These are phyloP conservation scores for Marisa cornuarietis DNA, from an alignment of 1,140 invertebrate genomes.

Conservation along the genomic window DNA sequence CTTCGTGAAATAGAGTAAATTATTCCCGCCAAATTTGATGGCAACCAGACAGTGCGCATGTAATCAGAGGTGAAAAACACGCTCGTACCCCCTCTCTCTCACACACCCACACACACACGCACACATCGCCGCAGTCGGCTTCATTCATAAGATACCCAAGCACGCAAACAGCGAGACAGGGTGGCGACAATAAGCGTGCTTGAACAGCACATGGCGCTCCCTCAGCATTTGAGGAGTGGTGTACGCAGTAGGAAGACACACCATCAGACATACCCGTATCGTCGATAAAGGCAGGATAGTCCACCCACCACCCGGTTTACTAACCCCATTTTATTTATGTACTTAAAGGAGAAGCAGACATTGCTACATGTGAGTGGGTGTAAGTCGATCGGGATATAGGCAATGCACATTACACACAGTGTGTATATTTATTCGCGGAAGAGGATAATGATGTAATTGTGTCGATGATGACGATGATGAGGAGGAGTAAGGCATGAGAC, in stretches of 20 bases:
- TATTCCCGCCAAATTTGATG: neutral
- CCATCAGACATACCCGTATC: too few species aligned
- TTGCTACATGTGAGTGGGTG: neutral
- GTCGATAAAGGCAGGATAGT: too few species aligned
- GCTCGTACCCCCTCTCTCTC: neutral
- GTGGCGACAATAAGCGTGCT: too few species aligned
- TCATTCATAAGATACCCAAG: neutral
- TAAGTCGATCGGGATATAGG: neutral
- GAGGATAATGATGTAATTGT: neutral
- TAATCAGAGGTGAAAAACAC: neutral
- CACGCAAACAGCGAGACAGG: too few species aligned
- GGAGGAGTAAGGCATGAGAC: neutral
- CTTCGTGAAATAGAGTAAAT: neutral
- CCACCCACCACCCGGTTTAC: too few species aligned
- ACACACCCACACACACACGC: conserved; percentile 5
- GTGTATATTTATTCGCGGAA: neutral
- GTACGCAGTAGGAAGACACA: too few species aligned
- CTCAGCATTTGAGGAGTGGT: too few species aligned
- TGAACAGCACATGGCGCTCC: too few species aligned
- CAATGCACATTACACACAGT: too few species aligned
- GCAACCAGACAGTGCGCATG: neutral
- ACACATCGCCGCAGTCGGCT: neutral
- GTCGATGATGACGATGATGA: neutral
- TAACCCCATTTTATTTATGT: neutral
- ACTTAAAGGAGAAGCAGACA: neutral